phyloP scores from a whole-genome alignment of 53 echinoderm and acorn worm genomes.

The Stichopus horrens region DNA sequence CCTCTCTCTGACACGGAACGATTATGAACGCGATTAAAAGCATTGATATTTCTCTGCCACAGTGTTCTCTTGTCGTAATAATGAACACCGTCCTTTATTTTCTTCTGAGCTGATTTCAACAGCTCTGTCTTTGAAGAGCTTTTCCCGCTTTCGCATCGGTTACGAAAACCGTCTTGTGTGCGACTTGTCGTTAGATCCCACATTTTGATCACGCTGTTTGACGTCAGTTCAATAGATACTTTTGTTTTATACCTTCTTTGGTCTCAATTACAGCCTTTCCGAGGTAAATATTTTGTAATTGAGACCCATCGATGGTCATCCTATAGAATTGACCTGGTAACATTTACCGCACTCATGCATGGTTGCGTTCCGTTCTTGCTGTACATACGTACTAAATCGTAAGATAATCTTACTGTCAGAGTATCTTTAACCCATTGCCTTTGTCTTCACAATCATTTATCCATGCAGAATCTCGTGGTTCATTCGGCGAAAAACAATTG shows the following conservation, averaged over 20 bases:
- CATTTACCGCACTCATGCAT: not conserved
- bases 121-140: not conserved
- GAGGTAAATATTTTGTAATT: constrained; percentile 26
- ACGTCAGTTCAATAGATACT: not conserved
- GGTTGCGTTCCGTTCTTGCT: too few species aligned
- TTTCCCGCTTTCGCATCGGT: not conserved
- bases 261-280: not conserved
- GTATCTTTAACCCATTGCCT: too few species aligned
- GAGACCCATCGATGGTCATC: not conserved
- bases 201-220: not conserved
- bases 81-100: not conserved
- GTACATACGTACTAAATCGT: too few species aligned
- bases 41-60: not conserved
- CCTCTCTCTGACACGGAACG: not conserved
- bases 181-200: not conserved
- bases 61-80: too few species aligned
- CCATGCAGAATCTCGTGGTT: too few species aligned
- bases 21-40: not conserved
- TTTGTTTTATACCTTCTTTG: not conserved
- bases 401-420: too few species aligned
- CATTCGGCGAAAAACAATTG: too few species aligned
- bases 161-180: not conserved
- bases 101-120: not conserved
- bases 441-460: too few species aligned
- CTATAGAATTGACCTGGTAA: not conserved